Conservation (phyloP, 92 coral and sea anemone species). For the Bergia puertoricense region DNA sequence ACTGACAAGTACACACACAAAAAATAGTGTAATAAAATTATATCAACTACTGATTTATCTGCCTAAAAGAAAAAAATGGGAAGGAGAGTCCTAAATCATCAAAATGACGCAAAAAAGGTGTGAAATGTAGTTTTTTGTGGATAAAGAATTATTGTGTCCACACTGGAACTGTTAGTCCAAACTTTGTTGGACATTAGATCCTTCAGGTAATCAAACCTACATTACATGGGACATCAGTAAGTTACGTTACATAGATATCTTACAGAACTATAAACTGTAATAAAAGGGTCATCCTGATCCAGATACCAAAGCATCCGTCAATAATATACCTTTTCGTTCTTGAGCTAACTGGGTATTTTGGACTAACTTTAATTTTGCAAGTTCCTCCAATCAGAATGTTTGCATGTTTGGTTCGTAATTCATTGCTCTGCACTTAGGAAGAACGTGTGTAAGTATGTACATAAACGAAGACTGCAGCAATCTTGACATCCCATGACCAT, state of each 20-base stretch:
- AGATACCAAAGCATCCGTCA: no score
- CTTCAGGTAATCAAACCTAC: no score
- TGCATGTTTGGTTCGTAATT: neutral
- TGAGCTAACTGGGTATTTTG: no score
- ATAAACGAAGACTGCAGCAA: neutral
- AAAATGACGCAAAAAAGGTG: neutral
- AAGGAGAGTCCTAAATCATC: neutral
- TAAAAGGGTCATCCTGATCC: no score
- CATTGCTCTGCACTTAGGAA: neutral
- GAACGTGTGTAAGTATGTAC: neutral
- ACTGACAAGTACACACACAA: no score
- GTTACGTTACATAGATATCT: no score
- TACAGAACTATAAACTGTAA: no score
- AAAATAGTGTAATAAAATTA: no score
- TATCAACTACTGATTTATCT: neutral
- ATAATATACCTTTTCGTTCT: no score
- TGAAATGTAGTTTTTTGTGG: neutral
- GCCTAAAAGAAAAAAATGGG: neutral
- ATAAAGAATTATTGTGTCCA: neutral
- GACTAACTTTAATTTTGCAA: no score
- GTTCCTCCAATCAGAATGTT: neutral
- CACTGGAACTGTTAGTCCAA: neutral
- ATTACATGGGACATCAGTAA: no score
- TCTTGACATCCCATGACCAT: neutral
- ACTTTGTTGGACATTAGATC: no score